Conservation (phyloP, 1,140 invertebrate genomes). For the Zaprionus davidi region DNA sequence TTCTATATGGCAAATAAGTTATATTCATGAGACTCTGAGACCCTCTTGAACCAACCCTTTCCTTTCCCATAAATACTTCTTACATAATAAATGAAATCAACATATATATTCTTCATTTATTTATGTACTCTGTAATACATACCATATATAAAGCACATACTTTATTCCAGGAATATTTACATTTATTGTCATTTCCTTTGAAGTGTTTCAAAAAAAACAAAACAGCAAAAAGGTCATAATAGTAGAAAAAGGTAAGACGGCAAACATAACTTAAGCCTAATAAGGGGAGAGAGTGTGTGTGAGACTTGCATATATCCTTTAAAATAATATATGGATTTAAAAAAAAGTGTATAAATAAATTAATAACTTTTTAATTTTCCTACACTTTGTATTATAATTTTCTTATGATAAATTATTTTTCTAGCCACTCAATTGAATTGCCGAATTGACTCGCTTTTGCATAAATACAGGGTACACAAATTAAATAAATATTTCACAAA, state of each 20-base stretch:
- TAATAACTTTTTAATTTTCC: too few relatives aligned
- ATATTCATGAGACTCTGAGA: not conserved
- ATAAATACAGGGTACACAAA: slow-evolving; percentile 22
- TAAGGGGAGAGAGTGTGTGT: not conserved
- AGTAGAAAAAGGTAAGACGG: not conserved
- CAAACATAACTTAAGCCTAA: not conserved
- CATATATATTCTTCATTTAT: not conserved
- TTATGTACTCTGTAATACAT: not conserved
- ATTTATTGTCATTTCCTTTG: not conserved
- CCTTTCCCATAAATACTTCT: not conserved
- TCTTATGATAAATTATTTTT: too few relatives aligned
- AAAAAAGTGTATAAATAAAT: not conserved
- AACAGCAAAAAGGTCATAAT: slow-evolving; percentile 3
- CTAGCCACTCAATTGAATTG: not conserved
- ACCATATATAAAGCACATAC: not conserved
- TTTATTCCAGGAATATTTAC: not conserved
- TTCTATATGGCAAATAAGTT: too few relatives aligned
- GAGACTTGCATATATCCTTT: not conserved
- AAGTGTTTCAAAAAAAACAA: not conserved
- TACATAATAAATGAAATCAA: not conserved
- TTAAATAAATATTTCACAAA: slow-evolving; percentile 71
- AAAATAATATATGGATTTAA: not conserved
- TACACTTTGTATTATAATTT: too few relatives aligned
- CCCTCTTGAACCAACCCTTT: not conserved
- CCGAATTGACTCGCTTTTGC: not conserved